A percentile compares a stretch with the other conserved stretches of the same genome.
Conservation (phyloP, 1,140 invertebrate genomes). For the Drosophila micromelanica region DNA sequence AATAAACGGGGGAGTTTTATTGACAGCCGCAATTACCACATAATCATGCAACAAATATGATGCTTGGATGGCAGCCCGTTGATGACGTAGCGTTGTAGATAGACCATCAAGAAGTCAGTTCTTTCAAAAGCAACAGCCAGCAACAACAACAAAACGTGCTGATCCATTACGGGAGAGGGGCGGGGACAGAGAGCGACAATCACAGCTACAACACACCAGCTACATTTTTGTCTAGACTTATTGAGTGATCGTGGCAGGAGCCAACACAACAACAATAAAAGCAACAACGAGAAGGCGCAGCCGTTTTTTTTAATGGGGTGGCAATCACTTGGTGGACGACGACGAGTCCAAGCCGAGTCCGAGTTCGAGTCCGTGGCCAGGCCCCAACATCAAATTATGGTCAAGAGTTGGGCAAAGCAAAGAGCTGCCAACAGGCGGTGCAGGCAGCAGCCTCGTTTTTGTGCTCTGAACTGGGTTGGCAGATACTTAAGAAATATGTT, state of each 20-base stretch:
- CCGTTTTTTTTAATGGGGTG: conserved; percentile 83
- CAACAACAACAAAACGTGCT: conserved; percentile 62
- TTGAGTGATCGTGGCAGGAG: conserved; percentile 82
- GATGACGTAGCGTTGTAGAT: conserved; percentile 69
- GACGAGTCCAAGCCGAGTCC: conserved; percentile 49
- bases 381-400: conserved; percentile 73
- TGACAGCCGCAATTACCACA: conserved; percentile 84
- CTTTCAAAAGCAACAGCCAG: conserved; percentile 20
- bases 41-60: conserved; percentile 83
- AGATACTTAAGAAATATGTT: conserved; percentile 83
- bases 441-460: conserved; percentile 67
- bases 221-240: conserved; percentile 81
- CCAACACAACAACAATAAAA: conserved; percentile 52
- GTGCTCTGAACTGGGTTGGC: conserved; percentile 81
- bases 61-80: conserved; percentile 53
- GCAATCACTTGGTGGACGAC: conserved; percentile 83
- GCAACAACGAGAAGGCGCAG: conserved; percentile 61
- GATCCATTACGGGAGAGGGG: conserved; percentile 68
- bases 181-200: conserved; percentile 55
- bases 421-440: conserved; percentile 22
- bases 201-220: conserved; percentile 65
- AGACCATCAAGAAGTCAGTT: conserved; percentile 65
- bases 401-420: conserved; percentile 53
- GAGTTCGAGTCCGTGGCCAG: conserved; percentile 27
- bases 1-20: conserved; percentile 84